phyloP scores from a whole-genome alignment of 2,797 vertebrate species.

The Schizopygopsis malacanthus region DNA sequence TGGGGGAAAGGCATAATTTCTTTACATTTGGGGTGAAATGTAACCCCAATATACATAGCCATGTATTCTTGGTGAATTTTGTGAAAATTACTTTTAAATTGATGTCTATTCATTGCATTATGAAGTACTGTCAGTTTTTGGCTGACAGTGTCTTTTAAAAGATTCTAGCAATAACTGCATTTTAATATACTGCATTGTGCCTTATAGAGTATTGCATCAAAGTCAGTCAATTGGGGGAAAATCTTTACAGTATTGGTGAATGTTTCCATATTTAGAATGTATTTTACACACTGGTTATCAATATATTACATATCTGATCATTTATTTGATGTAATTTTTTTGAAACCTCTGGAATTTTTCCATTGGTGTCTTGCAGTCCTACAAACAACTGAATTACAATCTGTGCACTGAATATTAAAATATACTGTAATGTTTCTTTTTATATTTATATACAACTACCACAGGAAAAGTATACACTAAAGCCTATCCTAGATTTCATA shows the following conservation, averaged over 20 bases:
- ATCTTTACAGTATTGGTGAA: background rate
- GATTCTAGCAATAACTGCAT: conserved; percentile 55
- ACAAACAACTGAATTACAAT: background rate
- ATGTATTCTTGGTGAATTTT: background rate
- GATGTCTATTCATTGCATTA: background rate
- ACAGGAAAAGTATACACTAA: background rate
- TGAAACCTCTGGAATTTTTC: conserved; percentile 1
- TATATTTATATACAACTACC: background rate
- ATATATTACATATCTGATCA: conserved; percentile 36
- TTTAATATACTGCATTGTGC: conserved; percentile 42
- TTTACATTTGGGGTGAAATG: background rate
- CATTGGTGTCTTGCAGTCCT: conserved; percentile 14
- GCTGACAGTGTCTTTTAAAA: conserved; percentile 21
- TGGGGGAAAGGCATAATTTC: background rate
- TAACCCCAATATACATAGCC: background rate
- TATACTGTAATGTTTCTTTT: background rate
- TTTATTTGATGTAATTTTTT: background rate
- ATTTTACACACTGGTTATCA: conserved; percentile 41
- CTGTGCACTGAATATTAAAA: background rate
- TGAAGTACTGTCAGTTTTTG: conserved; percentile 33
- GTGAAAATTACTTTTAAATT: background rate
- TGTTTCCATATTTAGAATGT: conserved; percentile 15
- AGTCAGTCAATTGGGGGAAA: background rate
- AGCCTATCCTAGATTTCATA: background rate
- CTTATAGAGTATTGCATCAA: conserved; percentile 52